Evolutionary conservation across 2,888 invertebrate species (phyloP).

Genomic region (Leptopterna dolabrata): DNA sequence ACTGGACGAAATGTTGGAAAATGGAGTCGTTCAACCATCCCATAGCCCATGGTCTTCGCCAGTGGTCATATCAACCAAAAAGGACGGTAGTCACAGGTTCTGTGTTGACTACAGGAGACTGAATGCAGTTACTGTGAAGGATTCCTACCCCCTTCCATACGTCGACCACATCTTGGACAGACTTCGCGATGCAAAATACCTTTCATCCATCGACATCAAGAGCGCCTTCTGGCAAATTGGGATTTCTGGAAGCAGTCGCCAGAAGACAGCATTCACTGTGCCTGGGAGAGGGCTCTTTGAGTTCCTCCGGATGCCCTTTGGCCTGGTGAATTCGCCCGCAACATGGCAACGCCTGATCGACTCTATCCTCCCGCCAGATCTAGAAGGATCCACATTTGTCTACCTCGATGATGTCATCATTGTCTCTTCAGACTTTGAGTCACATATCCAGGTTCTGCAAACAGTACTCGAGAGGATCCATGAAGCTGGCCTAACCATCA

Average conservation of each 20-base stretch:
- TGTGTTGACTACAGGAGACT: too few relatives aligned
- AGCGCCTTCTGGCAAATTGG: slow-evolving; percentile 60
- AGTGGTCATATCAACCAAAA: slow-evolving; percentile 61
- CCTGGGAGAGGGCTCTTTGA: too few relatives aligned
- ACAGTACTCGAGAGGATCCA: slow-evolving; percentile 23
- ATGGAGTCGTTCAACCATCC: slow-evolving; percentile 61
- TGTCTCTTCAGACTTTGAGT: slow-evolving; percentile 13
- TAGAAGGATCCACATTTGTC: slow-evolving; percentile 26
- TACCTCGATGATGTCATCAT: slow-evolving; percentile 35
- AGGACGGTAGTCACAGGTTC: too few relatives aligned
- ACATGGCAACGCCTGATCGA: slow-evolving; percentile 58
- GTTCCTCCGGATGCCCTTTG: slow-evolving; percentile 61
- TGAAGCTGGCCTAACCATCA: slow-evolving; percentile 20
- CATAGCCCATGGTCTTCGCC: slow-evolving; percentile 63
- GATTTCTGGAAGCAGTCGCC: slow-evolving; percentile 48
- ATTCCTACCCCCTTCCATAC: slow-evolving; percentile 60
- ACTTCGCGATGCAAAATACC: slow-evolving; percentile 48
- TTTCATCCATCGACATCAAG: slow-evolving; percentile 57
- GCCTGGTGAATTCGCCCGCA: slow-evolving; percentile 50
- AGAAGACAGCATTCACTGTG: slow-evolving; percentile 61
- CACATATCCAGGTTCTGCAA: slow-evolving; percentile 15
- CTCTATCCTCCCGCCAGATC: slow-evolving; percentile 13
- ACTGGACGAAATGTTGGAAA: too few relatives aligned
- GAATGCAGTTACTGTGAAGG: slow-evolving; percentile 57
- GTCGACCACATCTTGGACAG: slow-evolving; percentile 58